These are phyloP conservation scores for Tachycineta bicolor DNA, from an alignment of 2,113 vertebrate species.

Conservation along the genomic window DNA sequence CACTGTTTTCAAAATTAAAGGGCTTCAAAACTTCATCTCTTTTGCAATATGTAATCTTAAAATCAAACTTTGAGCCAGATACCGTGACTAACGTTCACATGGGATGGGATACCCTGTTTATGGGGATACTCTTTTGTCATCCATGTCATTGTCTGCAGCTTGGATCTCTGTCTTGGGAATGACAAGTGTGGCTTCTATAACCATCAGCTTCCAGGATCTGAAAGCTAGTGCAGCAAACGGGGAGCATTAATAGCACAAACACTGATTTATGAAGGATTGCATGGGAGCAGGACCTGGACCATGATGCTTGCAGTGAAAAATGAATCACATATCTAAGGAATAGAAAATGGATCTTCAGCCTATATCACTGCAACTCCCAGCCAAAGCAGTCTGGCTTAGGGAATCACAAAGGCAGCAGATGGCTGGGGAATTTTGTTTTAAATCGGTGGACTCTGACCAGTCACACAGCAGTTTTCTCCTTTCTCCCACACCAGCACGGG, in stretches of 20 bases:
- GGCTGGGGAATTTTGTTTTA: conserved; percentile 1
- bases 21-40: background rate
- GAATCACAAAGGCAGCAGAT: background rate
- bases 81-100: fast-evolving
- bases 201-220: background rate
- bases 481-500: background rate
- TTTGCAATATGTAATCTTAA: background rate
- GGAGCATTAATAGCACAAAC: background rate
- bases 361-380: background rate
- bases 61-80: background rate
- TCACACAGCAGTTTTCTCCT: background rate
- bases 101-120: background rate
- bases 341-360: background rate
- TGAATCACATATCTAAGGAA: background rate
- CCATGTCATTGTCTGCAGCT: fast-evolving
- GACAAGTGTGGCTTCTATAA: background rate
- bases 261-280: background rate
- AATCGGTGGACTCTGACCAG: background rate
- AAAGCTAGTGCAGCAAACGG: background rate
- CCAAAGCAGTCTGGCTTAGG: background rate
- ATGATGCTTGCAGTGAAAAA: background rate
- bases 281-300: background rate
- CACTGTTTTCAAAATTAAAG: background rate
- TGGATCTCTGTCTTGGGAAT: background rate
- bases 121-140: background rate